A percentile compares a stretch with the other conserved stretches of the same genome.
These are phyloP conservation scores for Oryctolagus cuniculus DNA, from an alignment of 2,113 vertebrate genomes.

Conservation along the genomic window mOryCun1.1 NC_091442.1:18975501-18976000, in stretches of 20 bases:
- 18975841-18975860: neutral
- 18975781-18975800: neutral
- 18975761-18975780: accelerated
- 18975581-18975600: neutral
- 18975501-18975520: neutral
- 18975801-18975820: neutral
- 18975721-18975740: neutral
- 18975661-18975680: neutral
- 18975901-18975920: constrained; percentile 55
- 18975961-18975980: constrained; percentile 16
- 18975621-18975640: neutral
- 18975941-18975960: constrained; percentile 75
- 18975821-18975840: neutral
- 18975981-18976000: neutral
- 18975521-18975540: neutral
- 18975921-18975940: constrained; percentile 70
- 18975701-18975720: no score
- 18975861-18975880: constrained; percentile 10
- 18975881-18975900: constrained; percentile 65
- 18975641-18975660: neutral
- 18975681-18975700: no score
- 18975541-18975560: no score
- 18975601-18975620: neutral
- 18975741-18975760: neutral
- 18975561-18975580: neutral